Percentiles rank a stretch among this genome's conserved stretches.
Conservation (phyloP, 2,113 vertebrate genomes). For the Euleptes europaea region DNA sequence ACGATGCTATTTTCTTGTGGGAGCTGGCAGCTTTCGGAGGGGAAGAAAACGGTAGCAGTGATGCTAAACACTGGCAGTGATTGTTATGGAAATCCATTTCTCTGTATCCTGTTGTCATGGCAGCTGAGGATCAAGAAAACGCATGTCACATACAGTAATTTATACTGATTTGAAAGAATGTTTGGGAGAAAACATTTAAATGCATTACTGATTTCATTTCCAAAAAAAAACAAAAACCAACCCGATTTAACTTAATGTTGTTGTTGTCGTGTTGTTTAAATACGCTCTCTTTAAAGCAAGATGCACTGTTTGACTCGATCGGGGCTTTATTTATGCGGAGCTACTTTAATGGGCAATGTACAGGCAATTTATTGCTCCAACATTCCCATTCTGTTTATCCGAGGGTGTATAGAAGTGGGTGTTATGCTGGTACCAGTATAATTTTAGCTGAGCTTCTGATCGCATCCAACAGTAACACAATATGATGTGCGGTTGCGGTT, state of each 20-base stretch:
- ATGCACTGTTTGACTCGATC: slow-evolving; percentile 56
- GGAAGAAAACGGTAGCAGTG: slow-evolving; percentile 8
- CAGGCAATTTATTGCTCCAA: slow-evolving; percentile 38
- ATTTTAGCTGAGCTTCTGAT: slow-evolving; percentile 5
- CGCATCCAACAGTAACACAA: background rate
- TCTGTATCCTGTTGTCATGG: slow-evolving; percentile 70
- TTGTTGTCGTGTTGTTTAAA: slow-evolving; percentile 21
- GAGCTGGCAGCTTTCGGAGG: slow-evolving; percentile 48
- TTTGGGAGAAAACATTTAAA: slow-evolving; percentile 60
- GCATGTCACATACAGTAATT: slow-evolving; percentile 52
- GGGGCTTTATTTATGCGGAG: slow-evolving; percentile 58
- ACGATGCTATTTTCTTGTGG: slow-evolving; percentile 55
- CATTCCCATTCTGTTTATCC: slow-evolving; percentile 25
- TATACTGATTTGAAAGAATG: slow-evolving; percentile 63
- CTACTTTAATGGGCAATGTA: slow-evolving; percentile 56
- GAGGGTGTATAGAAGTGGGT: background rate
- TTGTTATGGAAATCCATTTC: slow-evolving; percentile 75
- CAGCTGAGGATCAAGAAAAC: slow-evolving; percentile 70
- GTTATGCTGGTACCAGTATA: slow-evolving; percentile 34
- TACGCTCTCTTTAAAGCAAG: slow-evolving; percentile 32
- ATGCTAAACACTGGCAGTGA: slow-evolving; percentile 65
- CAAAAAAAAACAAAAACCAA: slow-evolving; percentile 30
- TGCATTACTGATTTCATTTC: slow-evolving; percentile 44
- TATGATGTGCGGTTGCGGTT: background rate
- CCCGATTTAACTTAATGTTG: slow-evolving; percentile 39